Conservation (phyloP, 2,797 vertebrate species). For the Coluber constrictor region DNA sequence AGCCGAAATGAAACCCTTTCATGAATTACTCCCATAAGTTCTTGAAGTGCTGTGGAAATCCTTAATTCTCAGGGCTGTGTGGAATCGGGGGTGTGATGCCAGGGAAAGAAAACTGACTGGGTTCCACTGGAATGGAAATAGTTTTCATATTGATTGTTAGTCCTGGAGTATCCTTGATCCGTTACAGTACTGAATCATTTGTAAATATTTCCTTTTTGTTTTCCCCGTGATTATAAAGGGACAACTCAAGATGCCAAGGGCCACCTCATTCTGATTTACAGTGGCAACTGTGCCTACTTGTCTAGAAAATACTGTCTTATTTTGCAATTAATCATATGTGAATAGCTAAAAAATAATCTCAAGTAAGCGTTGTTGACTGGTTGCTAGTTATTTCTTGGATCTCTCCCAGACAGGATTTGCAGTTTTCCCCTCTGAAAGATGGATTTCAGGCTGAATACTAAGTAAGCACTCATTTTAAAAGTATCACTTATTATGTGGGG, state of each 20-base stretch:
- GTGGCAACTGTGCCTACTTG: fast-evolving
- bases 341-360: neutral
- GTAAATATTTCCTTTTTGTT: neutral
- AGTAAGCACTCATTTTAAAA: neutral
- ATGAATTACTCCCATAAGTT: neutral
- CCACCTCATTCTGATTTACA: neutral
- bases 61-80: neutral
- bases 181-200: neutral
- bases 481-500: neutral
- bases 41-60: neutral
- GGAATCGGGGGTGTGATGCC: neutral
- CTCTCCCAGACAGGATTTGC: neutral
- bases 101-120: neutral
- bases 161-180: neutral
- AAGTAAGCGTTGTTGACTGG: fast-evolving
- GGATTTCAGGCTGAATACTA: neutral
- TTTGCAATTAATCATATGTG: fast-evolving
- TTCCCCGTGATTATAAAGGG: neutral
- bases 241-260: neutral
- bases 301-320: neutral
- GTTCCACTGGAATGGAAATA: neutral
- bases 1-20: neutral
- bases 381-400: neutral
- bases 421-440: neutral
- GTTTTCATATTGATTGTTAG: neutral